Base-by-base conservation (phyloP, 2,888 invertebrate genomes). In the Orchestes rusci region DNA sequence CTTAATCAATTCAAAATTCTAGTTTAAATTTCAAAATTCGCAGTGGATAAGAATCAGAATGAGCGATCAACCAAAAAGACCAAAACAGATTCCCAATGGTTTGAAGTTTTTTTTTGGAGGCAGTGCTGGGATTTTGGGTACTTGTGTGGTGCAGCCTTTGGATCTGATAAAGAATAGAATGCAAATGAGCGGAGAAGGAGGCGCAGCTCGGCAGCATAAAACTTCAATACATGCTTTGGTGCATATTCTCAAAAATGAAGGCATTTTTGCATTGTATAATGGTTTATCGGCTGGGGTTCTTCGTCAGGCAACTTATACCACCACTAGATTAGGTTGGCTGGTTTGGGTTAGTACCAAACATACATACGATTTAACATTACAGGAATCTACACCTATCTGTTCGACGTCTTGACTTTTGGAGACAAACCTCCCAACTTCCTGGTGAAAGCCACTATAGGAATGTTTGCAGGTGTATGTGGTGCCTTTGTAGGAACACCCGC, bases 141-240 rank as follows among this genome's bases (percentile, higher is more conserved):
- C 96, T n/a, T 76, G 40, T 27, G 18, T 96, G 54, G 96, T 97
- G 1, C 97, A 99, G 66, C 97, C 99, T 0, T 69, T 99, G 55
- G 99, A 99, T 73, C 72, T 99, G 55, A 83, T 99, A 19, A 99
- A 99, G 70, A 97, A 93, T 57, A 77, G 97, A 31, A 97, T 99
- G 96, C 97, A 99, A 72, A 71, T 97, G 50, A 84, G 87, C 47
- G 73, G 68, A 20, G 31, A 33, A 33, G 44, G 41, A 4, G 43
- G 29, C 1, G 33, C 18, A 19, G 72, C 73, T 8, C 79, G 77
- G 60, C 82, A 83, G 61, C 78, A 82, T 60, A 80, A 82, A 40
- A 86, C 88, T 2, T 88, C 91, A 17, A 74, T 93, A 43, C 81
- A 85, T 47, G 84, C 89, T 2, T 71, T 93, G 8, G 74, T 77